phyloP scores from a whole-genome alignment of 1,140 invertebrate genomes.

The Drosophila mauritiana region DNA sequence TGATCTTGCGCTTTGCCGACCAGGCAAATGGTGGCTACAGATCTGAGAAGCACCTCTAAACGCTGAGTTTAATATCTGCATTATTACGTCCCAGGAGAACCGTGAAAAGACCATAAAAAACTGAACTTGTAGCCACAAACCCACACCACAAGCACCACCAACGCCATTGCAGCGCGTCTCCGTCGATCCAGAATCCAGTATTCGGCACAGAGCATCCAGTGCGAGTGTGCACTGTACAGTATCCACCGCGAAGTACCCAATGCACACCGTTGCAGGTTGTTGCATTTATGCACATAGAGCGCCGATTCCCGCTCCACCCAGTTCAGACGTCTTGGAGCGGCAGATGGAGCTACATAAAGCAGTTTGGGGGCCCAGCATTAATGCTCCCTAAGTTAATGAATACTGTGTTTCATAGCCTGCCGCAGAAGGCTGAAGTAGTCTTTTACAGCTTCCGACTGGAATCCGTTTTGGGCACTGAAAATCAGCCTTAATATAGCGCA shows the following conservation, averaged over 20 bases:
- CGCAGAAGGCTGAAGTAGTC: conserved; percentile 64
- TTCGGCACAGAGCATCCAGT: not conserved
- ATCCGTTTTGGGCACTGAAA: conserved; percentile 64
- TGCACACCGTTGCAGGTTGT: conserved; percentile 39
- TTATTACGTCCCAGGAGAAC: conserved; percentile 74
- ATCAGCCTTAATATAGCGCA: conserved; percentile 46
- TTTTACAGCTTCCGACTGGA: conserved; percentile 81
- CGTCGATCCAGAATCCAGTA: not conserved
- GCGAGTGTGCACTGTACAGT: conserved; percentile 2
- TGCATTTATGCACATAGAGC: conserved; percentile 46
- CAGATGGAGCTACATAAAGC: conserved; percentile 44
- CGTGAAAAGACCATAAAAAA: conserved; percentile 70
- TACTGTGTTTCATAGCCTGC: conserved; percentile 80
- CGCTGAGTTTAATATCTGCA: conserved; percentile 74
- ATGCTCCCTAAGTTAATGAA: conserved; percentile 79
- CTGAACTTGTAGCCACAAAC: conserved; percentile 59
- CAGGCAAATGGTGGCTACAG: not conserved
- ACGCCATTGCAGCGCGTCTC: conserved; percentile 4
- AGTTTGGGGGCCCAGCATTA: conserved; percentile 65
- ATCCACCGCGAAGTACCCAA: not conserved
- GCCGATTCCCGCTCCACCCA: conserved; percentile 11
- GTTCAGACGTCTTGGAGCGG: conserved; percentile 1
- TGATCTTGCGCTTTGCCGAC: not conserved
- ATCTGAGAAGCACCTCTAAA: not conserved
- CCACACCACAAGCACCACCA: conserved; percentile 19